Conservation (phyloP, 1,140 invertebrate genomes). For the Brachionus sp. region DNA sequence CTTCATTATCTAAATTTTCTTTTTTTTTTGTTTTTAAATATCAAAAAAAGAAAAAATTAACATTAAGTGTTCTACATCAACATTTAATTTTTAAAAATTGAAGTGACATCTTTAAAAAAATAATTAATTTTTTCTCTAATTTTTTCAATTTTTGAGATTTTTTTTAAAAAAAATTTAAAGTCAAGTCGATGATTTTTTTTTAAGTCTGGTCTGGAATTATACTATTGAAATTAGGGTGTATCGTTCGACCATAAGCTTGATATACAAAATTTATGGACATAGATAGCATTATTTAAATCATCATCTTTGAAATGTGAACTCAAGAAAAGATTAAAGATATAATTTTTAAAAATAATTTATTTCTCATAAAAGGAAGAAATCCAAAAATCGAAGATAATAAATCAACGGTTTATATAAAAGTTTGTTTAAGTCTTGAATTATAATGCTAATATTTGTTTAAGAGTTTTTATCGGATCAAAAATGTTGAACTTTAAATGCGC, state of each 20-base stretch:
- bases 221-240: conserved; percentile 18
- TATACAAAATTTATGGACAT: not conserved
- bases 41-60: too few relatives aligned
- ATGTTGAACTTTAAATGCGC: not conserved
- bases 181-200: too few relatives aligned
- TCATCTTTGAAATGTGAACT: not conserved
- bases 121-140: too few relatives aligned
- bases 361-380: not conserved
- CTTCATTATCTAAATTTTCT: too few relatives aligned
- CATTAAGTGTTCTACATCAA: too few relatives aligned
- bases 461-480: not conserved
- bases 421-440: not conserved
- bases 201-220: not conserved
- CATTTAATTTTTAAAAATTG: too few relatives aligned
- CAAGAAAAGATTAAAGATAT: not conserved
- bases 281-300: not conserved
- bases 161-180: too few relatives aligned
- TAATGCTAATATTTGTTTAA: conserved; percentile 27
- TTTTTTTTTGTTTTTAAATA: too few relatives aligned
- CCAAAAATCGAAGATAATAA: not conserved
- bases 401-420: not conserved
- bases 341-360: not conserved
- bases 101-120: too few relatives aligned
- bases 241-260: not conserved
- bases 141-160: too few relatives aligned